A percentile compares a stretch with the other conserved stretches of the same genome.
Conservation (phyloP, 2,888 invertebrate genomes). For the Chrysodeixis includens region DNA sequence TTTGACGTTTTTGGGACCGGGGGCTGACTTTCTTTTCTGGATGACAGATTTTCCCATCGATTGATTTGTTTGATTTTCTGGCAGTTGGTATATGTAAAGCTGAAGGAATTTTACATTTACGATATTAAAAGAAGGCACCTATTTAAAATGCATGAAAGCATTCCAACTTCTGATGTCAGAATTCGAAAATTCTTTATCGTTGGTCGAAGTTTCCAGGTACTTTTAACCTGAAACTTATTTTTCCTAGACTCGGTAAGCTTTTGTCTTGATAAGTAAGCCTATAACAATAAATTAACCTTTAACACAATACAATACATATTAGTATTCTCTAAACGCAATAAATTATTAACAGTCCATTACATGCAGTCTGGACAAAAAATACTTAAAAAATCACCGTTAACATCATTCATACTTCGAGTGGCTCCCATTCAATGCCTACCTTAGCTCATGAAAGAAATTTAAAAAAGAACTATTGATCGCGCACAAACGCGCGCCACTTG, state of each 20-base stretch:
- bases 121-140: no score
- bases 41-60: conserved; percentile 2
- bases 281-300: background rate
- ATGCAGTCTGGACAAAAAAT: conserved; percentile 75
- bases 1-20: conserved; percentile 19
- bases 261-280: background rate
- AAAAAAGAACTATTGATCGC: conserved; percentile 86
- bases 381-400: conserved; percentile 83
- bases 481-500: conserved; percentile 84
- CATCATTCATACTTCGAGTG: conserved; percentile 85
- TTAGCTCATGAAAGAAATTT: conserved; percentile 82
- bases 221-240: no score
- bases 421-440: conserved; percentile 85
- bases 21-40: conserved; percentile 17
- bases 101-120: no score
- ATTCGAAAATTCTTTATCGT: no score
- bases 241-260: background rate
- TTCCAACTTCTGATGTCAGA: no score
- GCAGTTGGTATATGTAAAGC: background rate
- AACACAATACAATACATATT: conserved; percentile 49
- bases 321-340: conserved; percentile 67
- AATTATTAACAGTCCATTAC: conserved; percentile 83
- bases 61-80: background rate
- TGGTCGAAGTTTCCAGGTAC: no score
- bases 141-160: no score